Evolutionary conservation across 2,797 vertebrate genomes (phyloP).

Genomic region (Coregonus sp.): DNA sequence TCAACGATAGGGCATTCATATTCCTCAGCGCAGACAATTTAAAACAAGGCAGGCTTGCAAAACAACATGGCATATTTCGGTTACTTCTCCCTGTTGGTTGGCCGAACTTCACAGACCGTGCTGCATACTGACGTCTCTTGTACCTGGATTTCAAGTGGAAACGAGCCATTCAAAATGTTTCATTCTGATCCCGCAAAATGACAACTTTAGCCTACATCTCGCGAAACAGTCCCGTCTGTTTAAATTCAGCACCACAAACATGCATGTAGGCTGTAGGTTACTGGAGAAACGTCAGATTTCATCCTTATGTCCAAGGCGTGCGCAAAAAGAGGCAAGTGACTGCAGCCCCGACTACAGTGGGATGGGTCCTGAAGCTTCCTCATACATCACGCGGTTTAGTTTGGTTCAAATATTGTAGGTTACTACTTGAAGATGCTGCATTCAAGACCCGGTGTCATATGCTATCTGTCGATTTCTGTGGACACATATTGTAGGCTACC

Average conservation of each 20-base stretch:
- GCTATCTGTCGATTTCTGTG: slow-evolving; percentile 36
- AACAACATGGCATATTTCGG: slow-evolving; percentile 23
- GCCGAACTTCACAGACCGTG: slow-evolving; percentile 65
- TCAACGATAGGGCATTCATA: slow-evolving; percentile 26
- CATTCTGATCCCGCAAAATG: background rate
- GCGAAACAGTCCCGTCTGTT: slow-evolving; percentile 9
- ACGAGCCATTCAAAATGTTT: slow-evolving; percentile 34
- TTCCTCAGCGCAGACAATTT: background rate
- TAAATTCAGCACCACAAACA: slow-evolving; percentile 15
- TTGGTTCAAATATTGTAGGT: slow-evolving; percentile 5
- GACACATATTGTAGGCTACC: too few species aligned
- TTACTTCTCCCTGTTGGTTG: slow-evolving; percentile 17
- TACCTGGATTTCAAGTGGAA: slow-evolving; percentile 56
- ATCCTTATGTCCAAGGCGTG: slow-evolving; percentile 1
- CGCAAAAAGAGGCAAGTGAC: slow-evolving; percentile 6
- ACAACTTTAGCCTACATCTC: background rate
- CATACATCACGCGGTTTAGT: slow-evolving; percentile 45
- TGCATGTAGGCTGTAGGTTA: slow-evolving; percentile 19
- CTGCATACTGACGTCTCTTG: slow-evolving; percentile 53
- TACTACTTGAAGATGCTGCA: slow-evolving; percentile 45
- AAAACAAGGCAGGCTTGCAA: slow-evolving; percentile 5
- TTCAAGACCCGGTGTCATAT: slow-evolving; percentile 50
- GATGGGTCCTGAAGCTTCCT: slow-evolving; percentile 53
- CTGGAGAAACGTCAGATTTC: slow-evolving; percentile 10
- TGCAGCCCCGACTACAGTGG: slow-evolving; percentile 27